Percentiles rank a stretch among this genome's conserved stretches.
These are phyloP conservation scores for Melanostigma gelatinosum DNA, from an alignment of 2,113 vertebrate species.

Conservation along the genomic window DNA sequence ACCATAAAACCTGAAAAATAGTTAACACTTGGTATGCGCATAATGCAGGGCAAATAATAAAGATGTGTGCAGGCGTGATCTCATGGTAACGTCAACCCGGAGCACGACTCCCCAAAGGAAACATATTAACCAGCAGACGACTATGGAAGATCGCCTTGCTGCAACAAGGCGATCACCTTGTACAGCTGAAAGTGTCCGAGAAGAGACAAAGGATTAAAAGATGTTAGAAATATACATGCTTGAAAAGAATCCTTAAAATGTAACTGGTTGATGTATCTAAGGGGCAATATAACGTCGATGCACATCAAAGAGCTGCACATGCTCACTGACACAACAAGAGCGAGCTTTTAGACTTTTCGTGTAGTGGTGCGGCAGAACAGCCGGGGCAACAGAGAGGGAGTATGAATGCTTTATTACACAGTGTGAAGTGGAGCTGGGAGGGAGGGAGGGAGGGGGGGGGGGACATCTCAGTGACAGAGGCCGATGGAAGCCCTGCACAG, in stretches of 20 bases:
- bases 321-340: constrained; percentile 55
- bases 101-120: constrained; percentile 55
- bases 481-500: constrained; percentile 72
- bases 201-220: constrained; percentile 17
- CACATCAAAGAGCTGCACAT: constrained; percentile 33
- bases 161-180: constrained; percentile 32
- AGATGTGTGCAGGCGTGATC: constrained; percentile 38
- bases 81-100: constrained; percentile 34
- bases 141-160: constrained; percentile 41
- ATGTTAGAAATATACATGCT: neutral
- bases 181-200: neutral
- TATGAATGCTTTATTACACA: constrained; percentile 66
- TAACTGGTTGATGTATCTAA: neutral
- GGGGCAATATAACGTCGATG: constrained; percentile 32
- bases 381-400: constrained; percentile 53
- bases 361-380: constrained; percentile 71
- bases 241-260: constrained; percentile 4
- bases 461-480: constrained; percentile 68
- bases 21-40: constrained; percentile 15
- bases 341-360: constrained; percentile 62
- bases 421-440: constrained; percentile 68
- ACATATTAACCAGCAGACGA: constrained; percentile 53
- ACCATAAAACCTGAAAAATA: constrained; percentile 31
- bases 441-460: constrained; percentile 53
- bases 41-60: constrained; percentile 57